phyloP scores from a whole-genome alignment of 2,797 vertebrate genomes.

The Acrossocheilus fasciatus region DNA sequence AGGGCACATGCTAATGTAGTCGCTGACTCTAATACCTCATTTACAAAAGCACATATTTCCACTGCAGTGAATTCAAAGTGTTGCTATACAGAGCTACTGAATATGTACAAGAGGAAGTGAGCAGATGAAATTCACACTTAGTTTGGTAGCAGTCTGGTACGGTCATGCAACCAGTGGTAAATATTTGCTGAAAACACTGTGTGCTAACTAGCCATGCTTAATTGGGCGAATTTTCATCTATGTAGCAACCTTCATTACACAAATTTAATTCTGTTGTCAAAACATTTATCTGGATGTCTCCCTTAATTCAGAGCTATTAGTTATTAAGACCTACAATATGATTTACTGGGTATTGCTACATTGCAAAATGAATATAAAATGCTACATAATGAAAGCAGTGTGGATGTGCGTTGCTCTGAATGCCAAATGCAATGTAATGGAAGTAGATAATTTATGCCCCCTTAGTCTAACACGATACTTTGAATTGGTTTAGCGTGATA shows the following conservation, averaged over 20 bases:
- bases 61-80: slow-evolving; percentile 1
- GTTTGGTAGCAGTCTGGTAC: neutral
- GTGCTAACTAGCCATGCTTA: slow-evolving; percentile 21
- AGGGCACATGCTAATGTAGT: slow-evolving; percentile 12
- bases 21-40: slow-evolving; percentile 21
- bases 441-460: slow-evolving; percentile 1
- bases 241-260: slow-evolving; percentile 13
- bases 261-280: slow-evolving; percentile 31
- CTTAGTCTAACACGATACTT: slow-evolving; percentile 22
- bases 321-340: neutral
- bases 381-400: slow-evolving; percentile 27
- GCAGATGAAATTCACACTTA: neutral
- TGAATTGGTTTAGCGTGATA: neutral
- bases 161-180: neutral
- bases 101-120: neutral
- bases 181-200: slow-evolving; percentile 16
- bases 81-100: slow-evolving; percentile 4
- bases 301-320: slow-evolving; percentile 31
- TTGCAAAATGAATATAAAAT: slow-evolving; percentile 6
- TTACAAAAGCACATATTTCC: slow-evolving; percentile 29
- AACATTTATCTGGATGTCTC: slow-evolving; percentile 23
- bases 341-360: neutral
- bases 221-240: slow-evolving; percentile 23
- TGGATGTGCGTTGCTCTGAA: neutral
- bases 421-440: slow-evolving; percentile 15